phyloP scores from a whole-genome alignment of 2,113 vertebrate genomes.

The Cebidichthys violaceus region DNA sequence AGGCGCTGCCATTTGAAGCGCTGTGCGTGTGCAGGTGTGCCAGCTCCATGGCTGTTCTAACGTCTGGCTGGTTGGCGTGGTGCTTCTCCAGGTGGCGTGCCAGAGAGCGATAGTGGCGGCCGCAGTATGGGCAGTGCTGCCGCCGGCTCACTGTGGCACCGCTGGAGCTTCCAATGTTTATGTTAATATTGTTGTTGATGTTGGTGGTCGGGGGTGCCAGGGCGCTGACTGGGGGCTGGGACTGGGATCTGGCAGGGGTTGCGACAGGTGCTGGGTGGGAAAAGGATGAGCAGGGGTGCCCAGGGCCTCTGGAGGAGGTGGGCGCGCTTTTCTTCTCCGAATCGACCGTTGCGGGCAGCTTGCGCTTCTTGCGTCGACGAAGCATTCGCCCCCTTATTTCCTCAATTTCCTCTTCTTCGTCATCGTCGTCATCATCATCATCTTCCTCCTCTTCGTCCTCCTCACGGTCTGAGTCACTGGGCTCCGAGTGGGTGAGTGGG shows the following conservation, averaged over 20 bases:
- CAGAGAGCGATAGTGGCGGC: slow-evolving; percentile 82
- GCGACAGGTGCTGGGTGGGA: slow-evolving; percentile 63
- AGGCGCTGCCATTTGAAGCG: slow-evolving; percentile 65
- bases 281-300: slow-evolving; percentile 80
- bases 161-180: slow-evolving; percentile 81
- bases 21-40: slow-evolving; percentile 74
- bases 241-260: slow-evolving; percentile 60
- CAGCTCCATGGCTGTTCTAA: slow-evolving; percentile 83
- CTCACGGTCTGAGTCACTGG: slow-evolving; percentile 84
- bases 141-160: slow-evolving; percentile 67
- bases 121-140: slow-evolving; percentile 84
- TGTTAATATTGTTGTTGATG: slow-evolving; percentile 87
- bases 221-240: slow-evolving; percentile 58
- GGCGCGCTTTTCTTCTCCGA: slow-evolving; percentile 74
- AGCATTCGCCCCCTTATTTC: slow-evolving; percentile 83
- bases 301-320: slow-evolving; percentile 64
- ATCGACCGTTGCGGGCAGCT: slow-evolving; percentile 48
- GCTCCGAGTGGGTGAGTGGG: slow-evolving; percentile 83
- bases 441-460: slow-evolving; percentile 86
- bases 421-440: slow-evolving; percentile 79
- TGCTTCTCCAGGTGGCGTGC: slow-evolving; percentile 85
- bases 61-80: slow-evolving; percentile 83
- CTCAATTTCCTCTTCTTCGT: slow-evolving; percentile 83
- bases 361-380: slow-evolving; percentile 83
- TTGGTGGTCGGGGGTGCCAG: slow-evolving; percentile 80